A percentile compares a stretch with the other conserved stretches of the same genome.
Conservation (phyloP, 2,888 invertebrate genomes). For the Empis stercorea region DNA sequence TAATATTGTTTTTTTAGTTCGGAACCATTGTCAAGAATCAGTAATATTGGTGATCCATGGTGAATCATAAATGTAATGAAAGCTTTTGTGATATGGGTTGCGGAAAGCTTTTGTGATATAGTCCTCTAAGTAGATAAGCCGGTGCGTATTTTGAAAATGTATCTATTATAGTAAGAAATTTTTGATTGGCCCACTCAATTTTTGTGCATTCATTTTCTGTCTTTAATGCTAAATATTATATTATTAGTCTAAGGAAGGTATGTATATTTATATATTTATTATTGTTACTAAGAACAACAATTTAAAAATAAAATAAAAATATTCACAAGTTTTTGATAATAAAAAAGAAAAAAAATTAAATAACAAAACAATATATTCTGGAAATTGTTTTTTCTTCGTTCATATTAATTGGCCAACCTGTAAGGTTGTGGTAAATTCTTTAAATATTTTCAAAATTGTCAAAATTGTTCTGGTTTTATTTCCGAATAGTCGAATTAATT, state of each 20-base stretch:
- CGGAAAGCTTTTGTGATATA: too few relatives aligned
- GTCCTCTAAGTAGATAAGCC: not conserved
- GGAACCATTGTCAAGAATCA: not conserved
- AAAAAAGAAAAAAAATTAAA: not conserved
- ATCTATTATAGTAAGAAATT: slow-evolving; percentile 1
- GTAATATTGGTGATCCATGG: not conserved
- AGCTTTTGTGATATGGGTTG: not conserved
- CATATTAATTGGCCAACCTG: not conserved
- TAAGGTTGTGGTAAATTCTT: not conserved
- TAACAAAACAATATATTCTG: not conserved
- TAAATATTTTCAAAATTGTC: not conserved
- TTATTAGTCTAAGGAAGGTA: slow-evolving; percentile 28
- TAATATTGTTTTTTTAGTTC: not conserved
- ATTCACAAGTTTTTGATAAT: too few relatives aligned
- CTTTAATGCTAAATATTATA: too few relatives aligned
- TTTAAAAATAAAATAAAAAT: too few relatives aligned
- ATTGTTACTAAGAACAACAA: too few relatives aligned
- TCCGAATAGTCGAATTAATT: not conserved
- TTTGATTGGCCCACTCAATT: too few relatives aligned
- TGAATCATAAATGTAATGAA: not conserved
- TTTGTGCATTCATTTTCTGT: too few relatives aligned
- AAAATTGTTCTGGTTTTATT: not conserved
- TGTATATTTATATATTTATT: too few relatives aligned
- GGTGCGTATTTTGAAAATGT: not conserved
- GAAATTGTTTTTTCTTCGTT: not conserved